Evolutionary conservation across 2,888 invertebrate species (phyloP).

Genomic region (Ethmia dodecea): DNA sequence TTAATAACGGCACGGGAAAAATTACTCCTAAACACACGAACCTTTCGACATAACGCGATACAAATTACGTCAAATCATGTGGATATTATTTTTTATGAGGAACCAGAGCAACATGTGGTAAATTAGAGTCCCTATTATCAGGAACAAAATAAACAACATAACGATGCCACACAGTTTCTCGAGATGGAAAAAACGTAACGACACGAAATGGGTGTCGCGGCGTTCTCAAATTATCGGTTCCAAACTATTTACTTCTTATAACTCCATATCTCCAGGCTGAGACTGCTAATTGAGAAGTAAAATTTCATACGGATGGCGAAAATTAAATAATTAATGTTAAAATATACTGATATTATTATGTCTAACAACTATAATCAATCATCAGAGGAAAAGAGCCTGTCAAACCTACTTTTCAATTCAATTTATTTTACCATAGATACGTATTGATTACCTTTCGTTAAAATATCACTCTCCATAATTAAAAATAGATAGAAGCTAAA

Average conservation of each 20-base stretch:
- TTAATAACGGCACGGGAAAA: conserved; percentile 59
- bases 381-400: too few relatives aligned
- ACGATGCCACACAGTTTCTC: conserved; percentile 49
- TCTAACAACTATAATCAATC: too few relatives aligned
- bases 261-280: too few relatives aligned
- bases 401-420: too few relatives aligned
- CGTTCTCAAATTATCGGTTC: conserved; percentile 46
- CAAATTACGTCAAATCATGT: conserved; percentile 72
- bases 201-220: conserved; percentile 47
- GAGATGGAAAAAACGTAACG: conserved; percentile 46
- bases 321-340: too few relatives aligned
- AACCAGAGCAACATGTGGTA: conserved; percentile 65
- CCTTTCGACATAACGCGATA: conserved; percentile 62
- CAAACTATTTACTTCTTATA: conserved; percentile 33
- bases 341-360: too few relatives aligned
- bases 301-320: too few relatives aligned
- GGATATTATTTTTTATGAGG: conserved; percentile 64
- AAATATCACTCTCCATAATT: too few relatives aligned
- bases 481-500: too few relatives aligned
- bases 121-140: conserved; percentile 63
- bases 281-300: too few relatives aligned
- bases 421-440: too few relatives aligned
- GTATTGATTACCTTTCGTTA: too few relatives aligned
- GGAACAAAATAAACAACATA: conserved; percentile 62
- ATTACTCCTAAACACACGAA: conserved; percentile 61